Evolutionary conservation across 2,113 vertebrate genomes (phyloP).

Genomic region (Reinhardtius hippoglossoides): DNA sequence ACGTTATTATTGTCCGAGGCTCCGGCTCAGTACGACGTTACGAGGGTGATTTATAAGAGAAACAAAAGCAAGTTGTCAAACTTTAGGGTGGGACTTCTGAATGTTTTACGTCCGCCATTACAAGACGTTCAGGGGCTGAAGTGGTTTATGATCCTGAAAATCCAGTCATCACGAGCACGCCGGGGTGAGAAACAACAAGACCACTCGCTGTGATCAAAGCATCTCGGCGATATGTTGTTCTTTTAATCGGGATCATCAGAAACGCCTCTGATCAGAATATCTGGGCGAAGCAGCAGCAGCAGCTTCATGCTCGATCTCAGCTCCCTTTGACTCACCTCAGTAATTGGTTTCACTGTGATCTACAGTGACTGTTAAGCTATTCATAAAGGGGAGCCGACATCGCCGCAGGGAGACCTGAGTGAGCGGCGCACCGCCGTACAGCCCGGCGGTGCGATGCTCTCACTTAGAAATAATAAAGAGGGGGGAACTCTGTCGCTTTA

Average conservation of each 20-base stretch:
- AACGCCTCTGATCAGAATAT: constrained; percentile 42
- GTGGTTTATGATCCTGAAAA: constrained; percentile 27
- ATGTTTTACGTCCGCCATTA: constrained; percentile 46
- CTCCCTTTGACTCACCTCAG: constrained; percentile 69
- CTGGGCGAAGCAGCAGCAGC: constrained; percentile 18
- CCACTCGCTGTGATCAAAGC: constrained; percentile 34
- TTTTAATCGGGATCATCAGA: constrained; percentile 50
- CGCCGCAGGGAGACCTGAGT: constrained; percentile 50
- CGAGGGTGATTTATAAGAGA: constrained; percentile 21
- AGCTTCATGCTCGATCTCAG: constrained; percentile 42
- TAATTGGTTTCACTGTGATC: constrained; percentile 76
- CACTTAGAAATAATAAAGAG: constrained; percentile 53
- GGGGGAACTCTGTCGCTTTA: constrained; percentile 31
- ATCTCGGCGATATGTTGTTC: constrained; percentile 11
- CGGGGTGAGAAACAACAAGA: constrained; percentile 28
- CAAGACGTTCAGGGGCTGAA: not conserved
- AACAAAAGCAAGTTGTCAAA: constrained; percentile 33
- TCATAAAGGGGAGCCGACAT: constrained; percentile 66
- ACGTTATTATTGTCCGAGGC: too few relatives aligned
- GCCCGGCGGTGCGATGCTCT: constrained; percentile 39
- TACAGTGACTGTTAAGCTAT: constrained; percentile 68
- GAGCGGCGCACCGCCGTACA: constrained; percentile 34
- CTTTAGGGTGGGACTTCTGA: constrained; percentile 24
- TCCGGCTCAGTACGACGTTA: not conserved
- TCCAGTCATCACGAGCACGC: not conserved